Base-by-base conservation (phyloP, 53 echinoderm and acorn worm species). In the Paracentrotus lividus region DNA sequence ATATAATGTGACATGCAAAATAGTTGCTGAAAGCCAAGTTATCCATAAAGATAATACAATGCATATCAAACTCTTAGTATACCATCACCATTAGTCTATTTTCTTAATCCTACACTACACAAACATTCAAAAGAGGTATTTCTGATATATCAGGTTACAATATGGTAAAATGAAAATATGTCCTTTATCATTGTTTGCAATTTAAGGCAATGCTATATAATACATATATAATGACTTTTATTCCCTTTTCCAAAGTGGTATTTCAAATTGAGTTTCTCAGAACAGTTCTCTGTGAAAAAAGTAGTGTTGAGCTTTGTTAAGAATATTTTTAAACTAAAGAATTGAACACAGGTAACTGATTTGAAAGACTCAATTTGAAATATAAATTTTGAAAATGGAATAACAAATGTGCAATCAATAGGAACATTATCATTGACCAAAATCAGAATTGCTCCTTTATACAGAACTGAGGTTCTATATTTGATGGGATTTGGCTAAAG, bases 1-100 rank as follows among this genome's bases (percentile, higher is more conserved):
- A 2, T 12, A n/a, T 24, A 47, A 47, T 49, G 81, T 47, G 44
- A n/a, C 81, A 81, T 47, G 81, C 81, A 81, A 81, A 77, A 81
- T 27, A 81, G 44, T 47, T 81, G 47, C 44, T 47, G 81, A 45
- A 47, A 3, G 27, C 13, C 18, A 24, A 47, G 4, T 40, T 72
- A 51, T 8, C 6, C 31, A 66, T 66, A 27, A 31, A 32, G 64
- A 64, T 13, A 10, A 81, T 1, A 49, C 8, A 81, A 81, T 81
- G 47, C 81, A 81, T n/a, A 81, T 27, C n/a, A 78, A 45, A 20
- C 72, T 38, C 5, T 40, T 81, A 81, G 81, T 81, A 12, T 10
- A 10, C 81, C 81, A 26, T 47, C 23, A 81, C 81, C 49, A 26
- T 26, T 0, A 42, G 23, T 24, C 43, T 13, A 43, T 21, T 4